Percentiles rank a stretch among this genome's conserved stretches.
phyloP scores from a whole-genome alignment of 2,797 vertebrate species.

The Lutjanus campechanus region DNA sequence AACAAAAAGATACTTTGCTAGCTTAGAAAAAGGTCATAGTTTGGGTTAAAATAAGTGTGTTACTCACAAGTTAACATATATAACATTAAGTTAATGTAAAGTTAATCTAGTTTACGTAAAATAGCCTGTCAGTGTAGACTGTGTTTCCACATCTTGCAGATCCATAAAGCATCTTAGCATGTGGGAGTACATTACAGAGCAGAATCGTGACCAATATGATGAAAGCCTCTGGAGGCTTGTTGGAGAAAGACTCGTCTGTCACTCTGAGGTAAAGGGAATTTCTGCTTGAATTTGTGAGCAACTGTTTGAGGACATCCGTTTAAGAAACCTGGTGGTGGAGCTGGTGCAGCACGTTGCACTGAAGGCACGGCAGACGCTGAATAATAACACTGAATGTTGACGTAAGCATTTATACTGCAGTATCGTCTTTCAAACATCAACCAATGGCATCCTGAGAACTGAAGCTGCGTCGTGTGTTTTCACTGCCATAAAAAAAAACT shows the following conservation, averaged over 20 bases:
- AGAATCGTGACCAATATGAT: conserved; percentile 62
- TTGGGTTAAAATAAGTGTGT: too few species aligned
- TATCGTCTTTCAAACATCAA: conserved; percentile 1
- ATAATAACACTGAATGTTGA: neutral
- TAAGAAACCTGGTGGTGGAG: conserved; percentile 8
- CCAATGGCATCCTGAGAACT: conserved; percentile 5
- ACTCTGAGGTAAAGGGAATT: conserved; percentile 4
- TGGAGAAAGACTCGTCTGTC: conserved; percentile 19
- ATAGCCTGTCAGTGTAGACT: conserved; percentile 35
- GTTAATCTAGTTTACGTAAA: neutral
- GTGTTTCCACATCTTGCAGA: conserved; percentile 31
- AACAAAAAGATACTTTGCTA: too few species aligned
- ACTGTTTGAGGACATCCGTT: neutral
- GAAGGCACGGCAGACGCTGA: neutral
- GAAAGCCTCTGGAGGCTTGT: conserved; percentile 23
- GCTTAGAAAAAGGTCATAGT: too few species aligned
- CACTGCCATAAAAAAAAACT: conserved; percentile 18
- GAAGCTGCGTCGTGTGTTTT: conserved; percentile 42
- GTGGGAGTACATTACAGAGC: conserved; percentile 53
- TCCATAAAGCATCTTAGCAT: conserved; percentile 29
- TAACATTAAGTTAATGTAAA: neutral
- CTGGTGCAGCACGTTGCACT: conserved; percentile 7
- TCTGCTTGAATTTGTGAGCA: neutral
- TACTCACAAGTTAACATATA: too few species aligned
- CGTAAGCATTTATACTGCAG: neutral